These are phyloP conservation scores for Neria commutata DNA, from an alignment of 2,888 invertebrate genomes.

Conservation along the genomic window DNA sequence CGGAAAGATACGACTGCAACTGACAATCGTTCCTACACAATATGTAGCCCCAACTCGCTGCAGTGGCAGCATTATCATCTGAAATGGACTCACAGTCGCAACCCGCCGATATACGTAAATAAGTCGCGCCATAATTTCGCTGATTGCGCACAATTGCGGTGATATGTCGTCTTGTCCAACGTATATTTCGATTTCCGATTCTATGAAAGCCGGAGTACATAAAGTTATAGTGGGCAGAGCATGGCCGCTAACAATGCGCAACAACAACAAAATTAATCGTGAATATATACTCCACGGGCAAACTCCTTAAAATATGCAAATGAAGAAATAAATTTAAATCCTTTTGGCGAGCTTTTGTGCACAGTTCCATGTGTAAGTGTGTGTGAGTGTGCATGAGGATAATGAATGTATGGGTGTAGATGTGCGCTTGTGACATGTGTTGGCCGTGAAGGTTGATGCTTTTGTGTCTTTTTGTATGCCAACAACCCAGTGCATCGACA, in stretches of 20 bases:
- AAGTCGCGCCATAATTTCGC: constrained; percentile 50
- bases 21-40: too few relatives aligned
- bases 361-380: not conserved
- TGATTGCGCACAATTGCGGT: constrained; percentile 47
- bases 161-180: too few relatives aligned
- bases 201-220: constrained; percentile 40
- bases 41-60: constrained; percentile 6
- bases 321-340: constrained; percentile 62
- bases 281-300: constrained; percentile 48
- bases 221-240: constrained; percentile 38
- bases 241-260: constrained; percentile 18
- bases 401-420: too few relatives aligned
- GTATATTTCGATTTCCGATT: constrained; percentile 45
- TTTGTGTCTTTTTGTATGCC: too few relatives aligned
- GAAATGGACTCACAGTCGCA: constrained; percentile 9
- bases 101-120: constrained; percentile 34
- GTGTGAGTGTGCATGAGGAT: not conserved
- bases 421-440: too few relatives aligned
- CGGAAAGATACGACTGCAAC: too few relatives aligned
- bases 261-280: constrained; percentile 35
- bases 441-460: too few relatives aligned
- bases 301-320: constrained; percentile 63
- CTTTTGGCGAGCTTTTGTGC: constrained; percentile 38
- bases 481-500: too few relatives aligned
- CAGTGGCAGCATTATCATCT: not conserved